A percentile compares a stretch with the other conserved stretches of the same genome.
phyloP scores from a whole-genome alignment of 2,113 vertebrate genomes.

The Nycticebus coucang region DNA sequence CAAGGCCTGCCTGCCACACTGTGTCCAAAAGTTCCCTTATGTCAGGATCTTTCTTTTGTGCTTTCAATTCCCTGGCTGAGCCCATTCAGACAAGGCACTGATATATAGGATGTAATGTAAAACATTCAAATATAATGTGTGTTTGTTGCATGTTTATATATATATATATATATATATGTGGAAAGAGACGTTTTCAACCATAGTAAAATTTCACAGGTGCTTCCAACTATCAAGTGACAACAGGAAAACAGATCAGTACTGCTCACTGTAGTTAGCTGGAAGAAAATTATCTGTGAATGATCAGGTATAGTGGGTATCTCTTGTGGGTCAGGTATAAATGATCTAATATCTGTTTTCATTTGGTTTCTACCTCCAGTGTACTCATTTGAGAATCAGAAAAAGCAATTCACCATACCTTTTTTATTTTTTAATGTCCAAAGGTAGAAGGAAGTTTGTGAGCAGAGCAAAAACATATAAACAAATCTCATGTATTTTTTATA shows the following conservation, averaged over 20 bases:
- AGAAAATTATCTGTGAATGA: not conserved
- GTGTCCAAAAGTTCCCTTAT: fast-evolving
- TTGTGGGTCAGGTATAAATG: not conserved
- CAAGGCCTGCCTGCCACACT: not conserved
- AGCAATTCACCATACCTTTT: not conserved
- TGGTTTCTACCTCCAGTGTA: not conserved
- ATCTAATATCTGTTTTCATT: not conserved
- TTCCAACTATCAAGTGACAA: not conserved
- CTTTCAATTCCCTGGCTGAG: not conserved
- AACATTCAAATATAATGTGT: not conserved
- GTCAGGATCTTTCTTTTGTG: not conserved
- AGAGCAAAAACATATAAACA: not conserved
- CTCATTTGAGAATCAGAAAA: not conserved
- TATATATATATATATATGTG: not conserved
- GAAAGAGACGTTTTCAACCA: not conserved
- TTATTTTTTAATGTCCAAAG: not conserved
- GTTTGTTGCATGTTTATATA: not conserved
- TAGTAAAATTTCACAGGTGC: not conserved
- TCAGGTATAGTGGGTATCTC: not conserved
- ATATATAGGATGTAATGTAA: not conserved
- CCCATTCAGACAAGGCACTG: not conserved
- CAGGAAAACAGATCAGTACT: not conserved
- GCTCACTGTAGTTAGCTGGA: not conserved
- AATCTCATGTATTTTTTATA: not conserved
- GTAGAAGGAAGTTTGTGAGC: not conserved